Evolutionary conservation across 2,113 vertebrate genomes (phyloP).

Genomic region (Clarias macrocephalus): DNA sequence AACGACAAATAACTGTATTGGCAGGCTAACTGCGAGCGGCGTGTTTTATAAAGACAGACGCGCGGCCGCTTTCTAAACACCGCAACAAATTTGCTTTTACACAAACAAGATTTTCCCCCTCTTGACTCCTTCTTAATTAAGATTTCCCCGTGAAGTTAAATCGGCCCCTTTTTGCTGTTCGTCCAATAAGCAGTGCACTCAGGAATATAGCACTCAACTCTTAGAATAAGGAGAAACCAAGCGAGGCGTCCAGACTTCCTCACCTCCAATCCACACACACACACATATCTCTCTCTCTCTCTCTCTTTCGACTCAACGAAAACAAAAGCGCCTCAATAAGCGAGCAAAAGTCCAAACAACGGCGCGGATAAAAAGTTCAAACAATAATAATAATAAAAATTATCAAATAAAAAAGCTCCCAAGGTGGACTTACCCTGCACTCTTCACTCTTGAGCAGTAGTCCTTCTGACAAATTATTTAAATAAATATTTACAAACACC

Average conservation of each 20-base stretch:
- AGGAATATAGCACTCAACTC: slow-evolving; percentile 70
- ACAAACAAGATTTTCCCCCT: slow-evolving; percentile 15
- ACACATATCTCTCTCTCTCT: neutral
- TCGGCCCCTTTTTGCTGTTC: slow-evolving; percentile 67
- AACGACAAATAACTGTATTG: slow-evolving; percentile 53
- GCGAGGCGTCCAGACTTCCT: slow-evolving; percentile 35
- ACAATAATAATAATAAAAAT: slow-evolving; percentile 66
- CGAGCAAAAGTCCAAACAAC: slow-evolving; percentile 61
- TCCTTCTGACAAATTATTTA: slow-evolving; percentile 76
- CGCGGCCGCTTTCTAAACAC: slow-evolving; percentile 9
- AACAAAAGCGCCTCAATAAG: neutral
- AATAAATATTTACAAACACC: slow-evolving; percentile 75
- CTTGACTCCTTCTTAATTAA: neutral
- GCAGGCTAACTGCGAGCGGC: slow-evolving; percentile 36
- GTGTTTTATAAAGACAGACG: neutral
- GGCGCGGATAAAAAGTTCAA: slow-evolving; percentile 41
- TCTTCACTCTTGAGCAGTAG: slow-evolving; percentile 68
- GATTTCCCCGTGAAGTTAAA: slow-evolving; percentile 15
- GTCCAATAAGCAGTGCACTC: slow-evolving; percentile 53
- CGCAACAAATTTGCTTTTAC: slow-evolving; percentile 20
- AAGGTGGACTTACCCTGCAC: slow-evolving; percentile 76
- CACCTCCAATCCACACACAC: slow-evolving; percentile 24
- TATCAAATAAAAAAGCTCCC: slow-evolving; percentile 62
- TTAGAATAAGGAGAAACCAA: slow-evolving; percentile 71
- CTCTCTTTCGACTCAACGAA: neutral